Evolutionary conservation across 1,140 invertebrate species (phyloP), one percentile per base, ranked within the genome.

Genomic region (Ruditapes philippinarum): DNA sequence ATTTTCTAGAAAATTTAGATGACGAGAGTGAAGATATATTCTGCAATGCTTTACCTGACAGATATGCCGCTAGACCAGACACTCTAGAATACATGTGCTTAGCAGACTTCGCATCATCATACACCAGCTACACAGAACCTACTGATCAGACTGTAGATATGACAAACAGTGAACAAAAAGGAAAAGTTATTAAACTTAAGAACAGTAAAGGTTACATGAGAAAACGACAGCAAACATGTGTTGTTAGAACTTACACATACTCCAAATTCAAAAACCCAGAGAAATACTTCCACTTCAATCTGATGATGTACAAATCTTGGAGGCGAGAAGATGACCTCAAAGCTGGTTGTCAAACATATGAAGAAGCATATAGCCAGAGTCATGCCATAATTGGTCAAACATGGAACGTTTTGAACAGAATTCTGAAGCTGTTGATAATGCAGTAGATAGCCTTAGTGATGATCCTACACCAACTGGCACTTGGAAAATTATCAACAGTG

Each of bases 281-380:
- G n/a, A 80, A 80, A 33, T 80, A 80, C 51, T 51, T 54, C 31
- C 78, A 80, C 36, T 80, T 7, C 25, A 80, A 80, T 25, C 45
- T 80, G n/a, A 80, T 80, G 78, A 14, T 80, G 78, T 80, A 80
- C 31, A 54, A n/a, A 54, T 49, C 78, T 51, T 49, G 40, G 78
- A 80, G 78, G 19, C 11, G 17, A 51, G 78, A 80, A 57, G n/a
- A 3, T 28, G 42, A n/a, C n/a, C n/a, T n/a, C n/a, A n/a, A n/a
- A n/a, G n/a, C n/a, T n/a, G n/a, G n/a, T n/a, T n/a, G n/a, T n/a
- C n/a, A n/a, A n/a, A n/a, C n/a, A n/a, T n/a, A n/a, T n/a, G n/a
- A n/a, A n/a, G n/a, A n/a, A n/a, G n/a, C n/a, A n/a, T n/a, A n/a
- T n/a, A n/a, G n/a, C n/a, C n/a, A n/a, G n/a, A n/a, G n/a, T n/a